Conservation (phyloP, 2,797 vertebrate genomes). For the Sebastes itinus region DNA sequence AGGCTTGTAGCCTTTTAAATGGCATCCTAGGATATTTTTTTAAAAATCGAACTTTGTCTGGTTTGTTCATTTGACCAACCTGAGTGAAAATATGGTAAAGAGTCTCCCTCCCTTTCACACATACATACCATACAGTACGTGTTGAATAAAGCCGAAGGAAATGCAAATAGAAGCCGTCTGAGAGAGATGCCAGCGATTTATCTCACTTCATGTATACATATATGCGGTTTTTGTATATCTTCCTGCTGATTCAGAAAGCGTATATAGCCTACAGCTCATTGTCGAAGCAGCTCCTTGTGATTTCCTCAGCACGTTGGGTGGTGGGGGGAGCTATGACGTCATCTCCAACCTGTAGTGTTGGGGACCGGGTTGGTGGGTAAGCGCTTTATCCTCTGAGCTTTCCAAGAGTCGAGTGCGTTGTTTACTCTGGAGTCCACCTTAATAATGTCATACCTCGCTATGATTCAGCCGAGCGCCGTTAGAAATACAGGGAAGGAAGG, state of each 20-base stretch:
- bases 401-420: background rate
- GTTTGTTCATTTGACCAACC: background rate
- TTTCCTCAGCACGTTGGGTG: background rate
- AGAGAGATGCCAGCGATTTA: background rate
- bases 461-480: constrained; percentile 20
- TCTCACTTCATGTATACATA: background rate
- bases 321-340: background rate
- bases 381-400: background rate
- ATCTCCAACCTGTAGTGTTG: background rate
- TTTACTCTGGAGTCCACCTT: constrained; percentile 27
- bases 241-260: background rate
- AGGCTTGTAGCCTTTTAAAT: background rate
- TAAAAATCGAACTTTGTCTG: background rate
- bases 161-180: background rate
- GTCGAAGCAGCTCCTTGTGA: background rate
- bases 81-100: background rate
- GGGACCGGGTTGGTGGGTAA: background rate
- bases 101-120: background rate
- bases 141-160: background rate
- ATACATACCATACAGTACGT: no score
- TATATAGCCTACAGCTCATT: background rate
- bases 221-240: background rate
- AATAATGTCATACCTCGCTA: constrained; percentile 31
- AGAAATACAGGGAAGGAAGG: constrained; percentile 1
- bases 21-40: background rate